Percentiles rank a stretch among this genome's conserved stretches.
Evolutionary conservation across 2,797 vertebrate species (phyloP).

Genomic region (Crypturellus tataupa): DNA sequence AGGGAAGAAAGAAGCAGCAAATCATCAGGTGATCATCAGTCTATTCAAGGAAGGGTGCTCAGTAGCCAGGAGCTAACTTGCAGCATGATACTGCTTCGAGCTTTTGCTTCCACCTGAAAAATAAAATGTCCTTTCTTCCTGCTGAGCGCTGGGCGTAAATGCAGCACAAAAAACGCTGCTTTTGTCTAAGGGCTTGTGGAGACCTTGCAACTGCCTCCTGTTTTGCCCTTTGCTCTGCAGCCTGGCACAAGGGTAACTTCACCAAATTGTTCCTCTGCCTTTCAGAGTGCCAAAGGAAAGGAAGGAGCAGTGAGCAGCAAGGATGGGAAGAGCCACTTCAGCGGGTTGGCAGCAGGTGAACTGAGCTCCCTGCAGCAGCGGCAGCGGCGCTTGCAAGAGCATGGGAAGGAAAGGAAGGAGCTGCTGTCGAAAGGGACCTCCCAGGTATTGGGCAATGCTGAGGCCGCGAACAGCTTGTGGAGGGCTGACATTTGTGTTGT

Average conservation of each 20-base stretch:
- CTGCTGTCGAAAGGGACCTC: slow-evolving; percentile 87
- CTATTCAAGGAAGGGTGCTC: not conserved
- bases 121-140: not conserved
- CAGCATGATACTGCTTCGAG: not conserved
- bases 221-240: not conserved
- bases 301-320: slow-evolving; percentile 80
- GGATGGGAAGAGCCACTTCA: slow-evolving; percentile 81
- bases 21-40: slow-evolving; percentile 83
- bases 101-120: slow-evolving; percentile 1
- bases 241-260: not conserved
- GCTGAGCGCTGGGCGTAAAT: not conserved
- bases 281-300: slow-evolving; percentile 87
- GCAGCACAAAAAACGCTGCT: not conserved
- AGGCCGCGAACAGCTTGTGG: not conserved
- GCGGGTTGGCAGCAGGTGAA: slow-evolving; percentile 74
- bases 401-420: slow-evolving; percentile 94
- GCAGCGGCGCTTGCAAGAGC: slow-evolving; percentile 90
- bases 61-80: not conserved
- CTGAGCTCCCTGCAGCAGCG: slow-evolving; percentile 79
- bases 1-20: slow-evolving; percentile 85
- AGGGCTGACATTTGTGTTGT: not conserved
- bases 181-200: not conserved
- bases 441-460: slow-evolving; percentile 82
- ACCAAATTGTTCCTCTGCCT: slow-evolving; percentile 19
- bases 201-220: not conserved